phyloP scores from a whole-genome alignment of 1,140 invertebrate species.

The Habropoda laboriosa region DNA sequence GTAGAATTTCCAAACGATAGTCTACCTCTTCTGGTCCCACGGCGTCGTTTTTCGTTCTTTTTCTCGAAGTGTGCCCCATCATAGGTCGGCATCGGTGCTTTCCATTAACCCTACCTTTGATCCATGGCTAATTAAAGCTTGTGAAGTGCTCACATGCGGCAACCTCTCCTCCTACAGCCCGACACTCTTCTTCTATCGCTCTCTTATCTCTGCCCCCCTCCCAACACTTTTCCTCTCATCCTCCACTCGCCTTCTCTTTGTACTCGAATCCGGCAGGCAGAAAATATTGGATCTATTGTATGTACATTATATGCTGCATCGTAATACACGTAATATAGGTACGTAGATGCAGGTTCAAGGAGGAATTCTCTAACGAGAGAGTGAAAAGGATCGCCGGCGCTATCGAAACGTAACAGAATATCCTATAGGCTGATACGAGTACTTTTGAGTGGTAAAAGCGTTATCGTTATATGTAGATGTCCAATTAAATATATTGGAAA shows the following conservation, averaged over 20 bases:
- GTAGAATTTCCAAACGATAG: slow-evolving; percentile 38
- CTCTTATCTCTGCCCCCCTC: background rate
- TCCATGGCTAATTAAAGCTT: slow-evolving; percentile 65
- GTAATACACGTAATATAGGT: too few species aligned
- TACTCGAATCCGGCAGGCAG: slow-evolving; percentile 9
- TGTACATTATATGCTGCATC: too few species aligned
- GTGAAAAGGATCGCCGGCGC: background rate
- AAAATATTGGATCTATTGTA: slow-evolving; percentile 1
- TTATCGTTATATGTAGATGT: background rate
- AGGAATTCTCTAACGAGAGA: background rate
- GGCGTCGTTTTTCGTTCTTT: slow-evolving; percentile 41
- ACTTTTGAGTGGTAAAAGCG: background rate
- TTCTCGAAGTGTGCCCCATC: slow-evolving; percentile 26
- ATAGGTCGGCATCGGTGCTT: slow-evolving; percentile 47
- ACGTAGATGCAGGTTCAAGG: background rate
- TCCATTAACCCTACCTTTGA: slow-evolving; percentile 67
- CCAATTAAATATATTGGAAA: background rate
- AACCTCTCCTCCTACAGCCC: background rate
- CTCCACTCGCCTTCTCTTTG: background rate
- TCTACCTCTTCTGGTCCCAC: slow-evolving; percentile 6
- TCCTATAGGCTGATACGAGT: background rate
- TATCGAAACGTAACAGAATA: background rate
- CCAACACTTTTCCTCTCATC: background rate
- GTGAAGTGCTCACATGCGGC: slow-evolving; percentile 16
- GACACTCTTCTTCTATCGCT: background rate